Evolutionary conservation across 64 coral and sea anemone genomes (phyloP), one percentile per base, ranked within the genome.

Genomic region (Acropora yongei): DNA sequence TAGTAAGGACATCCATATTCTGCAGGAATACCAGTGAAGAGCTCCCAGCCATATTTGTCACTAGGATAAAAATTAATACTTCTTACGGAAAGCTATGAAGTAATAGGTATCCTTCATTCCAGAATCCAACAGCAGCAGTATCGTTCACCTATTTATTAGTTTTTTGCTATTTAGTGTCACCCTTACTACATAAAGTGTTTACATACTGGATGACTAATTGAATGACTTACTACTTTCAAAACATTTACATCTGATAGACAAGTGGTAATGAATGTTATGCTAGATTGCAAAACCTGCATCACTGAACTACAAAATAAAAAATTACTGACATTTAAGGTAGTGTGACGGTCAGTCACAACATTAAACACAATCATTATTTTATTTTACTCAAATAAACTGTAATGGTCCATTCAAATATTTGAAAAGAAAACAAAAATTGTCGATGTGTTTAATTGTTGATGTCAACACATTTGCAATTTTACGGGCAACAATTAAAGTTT

Each of bases 201-300:
- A 67, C 63, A 14, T 67, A 67, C 63, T 67, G 63, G 63, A 9
- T 67, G 71, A 74, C 71, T 74, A 30, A 74, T 74, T 74, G 71
- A 74, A 74, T 74, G 40, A 76, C 40, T 76, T 76, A 76, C 74
- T 76, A 76, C 74, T 76, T 76, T 44, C 42, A 76, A 76, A 67
- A 67, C 63, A 67, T 67, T 67, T 67, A 67, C 63, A 67, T 67
- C 63, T 67, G 63, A 67, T 67, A 67, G 74, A 76, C 74, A 76
- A 76, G 74, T 76, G 74, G 74, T 76, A 76, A 76, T 76, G 74
- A 76, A 9, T 76, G 39, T 76, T 76, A 76, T 76, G 74, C 74
- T 44, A 76, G 74, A 44, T 67, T 67, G 11, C 63, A 67, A 67
- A 67, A 67, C 63, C 63, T 67, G 63, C 63, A 67, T 67, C 63